These are phyloP conservation scores for Yponomeuta sedellus DNA, from an alignment of 2,888 invertebrate genomes.

Conservation along the genomic window DNA sequence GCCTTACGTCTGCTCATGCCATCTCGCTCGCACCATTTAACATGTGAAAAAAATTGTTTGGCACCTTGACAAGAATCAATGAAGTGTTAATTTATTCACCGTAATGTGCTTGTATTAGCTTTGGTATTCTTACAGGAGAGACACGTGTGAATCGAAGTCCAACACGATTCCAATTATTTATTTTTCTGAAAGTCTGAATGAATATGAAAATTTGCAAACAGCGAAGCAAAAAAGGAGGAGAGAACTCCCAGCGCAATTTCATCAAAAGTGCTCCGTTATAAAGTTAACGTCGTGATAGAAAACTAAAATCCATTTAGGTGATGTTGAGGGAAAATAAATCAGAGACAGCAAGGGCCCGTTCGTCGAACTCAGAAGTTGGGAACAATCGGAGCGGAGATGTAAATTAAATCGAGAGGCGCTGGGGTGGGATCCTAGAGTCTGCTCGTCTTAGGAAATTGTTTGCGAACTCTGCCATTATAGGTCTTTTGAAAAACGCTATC, in stretches of 20 bases:
- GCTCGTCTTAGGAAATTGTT: conserved; percentile 22
- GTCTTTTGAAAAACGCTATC: not conserved
- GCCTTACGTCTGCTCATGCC: too few species aligned
- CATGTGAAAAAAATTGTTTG: too few species aligned
- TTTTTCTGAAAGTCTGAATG: not conserved
- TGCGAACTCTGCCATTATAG: conserved; percentile 13
- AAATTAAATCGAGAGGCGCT: conserved; percentile 68
- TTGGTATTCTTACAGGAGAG: too few species aligned
- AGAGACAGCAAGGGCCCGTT: conserved; percentile 51
- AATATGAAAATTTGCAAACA: conserved; percentile 1
- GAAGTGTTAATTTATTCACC: too few species aligned
- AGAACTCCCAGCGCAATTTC: not conserved
- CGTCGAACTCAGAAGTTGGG: conserved; percentile 59
- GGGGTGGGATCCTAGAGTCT: conserved; percentile 16
- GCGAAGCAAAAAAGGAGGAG: not conserved
- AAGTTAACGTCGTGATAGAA: conserved; percentile 44
- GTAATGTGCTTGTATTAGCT: too few species aligned
- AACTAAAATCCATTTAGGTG: conserved; percentile 61
- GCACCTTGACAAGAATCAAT: too few species aligned
- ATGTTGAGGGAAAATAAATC: conserved; percentile 66
- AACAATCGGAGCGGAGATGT: conserved; percentile 65
- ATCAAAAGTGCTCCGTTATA: conserved; percentile 16
- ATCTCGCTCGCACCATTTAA: too few species aligned
- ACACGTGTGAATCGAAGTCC: not conserved
- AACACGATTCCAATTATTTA: not conserved